Conservation (phyloP, 2,888 invertebrate genomes). For the Glyphotaelius pellucidus region DNA sequence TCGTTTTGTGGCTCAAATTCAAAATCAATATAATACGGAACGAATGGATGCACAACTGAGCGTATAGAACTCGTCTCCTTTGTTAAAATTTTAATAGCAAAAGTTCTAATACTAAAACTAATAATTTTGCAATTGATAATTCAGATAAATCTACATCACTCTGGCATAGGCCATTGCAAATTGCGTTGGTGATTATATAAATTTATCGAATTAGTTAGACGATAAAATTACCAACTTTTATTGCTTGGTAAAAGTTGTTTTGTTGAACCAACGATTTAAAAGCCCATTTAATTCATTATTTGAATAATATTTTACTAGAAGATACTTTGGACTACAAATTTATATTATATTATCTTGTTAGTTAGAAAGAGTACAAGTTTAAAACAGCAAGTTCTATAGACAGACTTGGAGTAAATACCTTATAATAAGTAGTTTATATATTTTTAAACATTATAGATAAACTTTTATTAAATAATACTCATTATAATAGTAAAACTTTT, state of each 20-base stretch:
- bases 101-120: background rate
- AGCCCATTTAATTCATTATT: background rate
- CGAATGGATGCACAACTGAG: too few relatives aligned
- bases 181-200: background rate
- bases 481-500: too few relatives aligned
- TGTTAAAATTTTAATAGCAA: background rate
- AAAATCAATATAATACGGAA: background rate
- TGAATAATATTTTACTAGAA: background rate
- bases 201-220: background rate
- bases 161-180: background rate
- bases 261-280: background rate
- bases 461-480: too few relatives aligned
- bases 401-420: too few relatives aligned
- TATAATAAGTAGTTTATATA: too few relatives aligned
- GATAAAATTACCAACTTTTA: background rate
- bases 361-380: too few relatives aligned
- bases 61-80: background rate
- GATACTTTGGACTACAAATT: background rate
- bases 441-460: too few relatives aligned
- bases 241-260: background rate
- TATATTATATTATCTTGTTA: too few relatives aligned
- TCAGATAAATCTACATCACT: background rate
- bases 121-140: background rate
- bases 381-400: too few relatives aligned
- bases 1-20: background rate